These are phyloP conservation scores for Adelosebastes latens DNA, from an alignment of 2,797 vertebrate genomes.

Conservation along the genomic window DNA sequence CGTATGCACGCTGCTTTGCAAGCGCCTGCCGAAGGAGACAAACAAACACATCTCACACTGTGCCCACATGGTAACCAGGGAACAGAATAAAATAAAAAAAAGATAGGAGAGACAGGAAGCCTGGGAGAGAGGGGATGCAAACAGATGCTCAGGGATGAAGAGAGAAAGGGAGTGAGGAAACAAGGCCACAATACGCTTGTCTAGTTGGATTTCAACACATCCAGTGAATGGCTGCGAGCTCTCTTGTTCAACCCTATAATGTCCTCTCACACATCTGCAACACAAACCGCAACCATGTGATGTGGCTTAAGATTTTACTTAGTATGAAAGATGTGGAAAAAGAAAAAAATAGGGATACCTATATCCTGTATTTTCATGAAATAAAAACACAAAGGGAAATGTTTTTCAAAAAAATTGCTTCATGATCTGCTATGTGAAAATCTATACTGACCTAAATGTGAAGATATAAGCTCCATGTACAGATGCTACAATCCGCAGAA, in stretches of 20 bases:
- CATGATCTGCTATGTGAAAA: too few relatives aligned
- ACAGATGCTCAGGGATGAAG: slow-evolving; percentile 54
- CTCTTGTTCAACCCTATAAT: slow-evolving; percentile 21
- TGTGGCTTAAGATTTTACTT: not conserved
- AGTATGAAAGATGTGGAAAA: not conserved
- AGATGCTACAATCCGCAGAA: not conserved
- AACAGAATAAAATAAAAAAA: slow-evolving; percentile 31
- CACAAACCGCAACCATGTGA: not conserved
- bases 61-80: slow-evolving; percentile 63
- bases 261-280: slow-evolving; percentile 12
- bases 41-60: slow-evolving; percentile 67
- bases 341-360: not conserved
- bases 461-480: not conserved
- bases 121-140: slow-evolving; percentile 44
- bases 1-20: not conserved
- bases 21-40: slow-evolving; percentile 41
- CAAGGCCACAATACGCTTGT: slow-evolving; percentile 45
- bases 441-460: not conserved
- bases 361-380: not conserved
- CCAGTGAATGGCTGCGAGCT: slow-evolving; percentile 26
- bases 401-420: not conserved
- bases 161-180: slow-evolving; percentile 45
- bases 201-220: slow-evolving; percentile 48
- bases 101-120: slow-evolving; percentile 15
- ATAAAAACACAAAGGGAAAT: not conserved